Evolutionary conservation across 1,140 invertebrate species (phyloP).

Genomic region (Halesus radiatus): DNA sequence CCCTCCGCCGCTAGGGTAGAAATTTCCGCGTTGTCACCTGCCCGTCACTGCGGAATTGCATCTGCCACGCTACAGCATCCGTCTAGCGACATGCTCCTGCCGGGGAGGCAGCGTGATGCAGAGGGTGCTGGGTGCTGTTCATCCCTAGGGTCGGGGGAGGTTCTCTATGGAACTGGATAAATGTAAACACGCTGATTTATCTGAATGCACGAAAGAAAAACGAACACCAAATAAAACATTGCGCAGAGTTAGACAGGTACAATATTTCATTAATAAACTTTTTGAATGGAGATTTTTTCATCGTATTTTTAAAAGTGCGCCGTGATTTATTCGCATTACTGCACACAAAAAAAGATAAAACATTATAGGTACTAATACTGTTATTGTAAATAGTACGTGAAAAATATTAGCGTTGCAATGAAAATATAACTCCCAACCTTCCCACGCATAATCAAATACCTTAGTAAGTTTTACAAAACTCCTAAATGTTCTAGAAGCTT

Average conservation of each 20-base stretch:
- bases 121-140: neutral
- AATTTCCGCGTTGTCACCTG: conserved; percentile 56
- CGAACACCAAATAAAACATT: neutral
- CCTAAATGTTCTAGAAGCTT: no score
- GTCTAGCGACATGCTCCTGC: neutral
- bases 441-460: no score
- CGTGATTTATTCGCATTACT: no score
- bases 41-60: conserved; percentile 50
- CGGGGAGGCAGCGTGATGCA: neutral
- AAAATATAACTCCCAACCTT: no score
- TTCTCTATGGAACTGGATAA: neutral
- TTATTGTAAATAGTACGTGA: no score
- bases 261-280: neutral
- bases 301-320: no score
- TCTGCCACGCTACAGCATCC: conserved; percentile 27
- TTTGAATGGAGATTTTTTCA: neutral
- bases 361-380: no score
- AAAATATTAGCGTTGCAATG: no score
- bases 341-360: no score
- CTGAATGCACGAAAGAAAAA: neutral
- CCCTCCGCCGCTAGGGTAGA: neutral
- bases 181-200: neutral
- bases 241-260: neutral
- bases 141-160: neutral
- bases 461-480: no score